phyloP scores from a whole-genome alignment of 2,797 vertebrate species.

The Lagodon rhomboides region DNA sequence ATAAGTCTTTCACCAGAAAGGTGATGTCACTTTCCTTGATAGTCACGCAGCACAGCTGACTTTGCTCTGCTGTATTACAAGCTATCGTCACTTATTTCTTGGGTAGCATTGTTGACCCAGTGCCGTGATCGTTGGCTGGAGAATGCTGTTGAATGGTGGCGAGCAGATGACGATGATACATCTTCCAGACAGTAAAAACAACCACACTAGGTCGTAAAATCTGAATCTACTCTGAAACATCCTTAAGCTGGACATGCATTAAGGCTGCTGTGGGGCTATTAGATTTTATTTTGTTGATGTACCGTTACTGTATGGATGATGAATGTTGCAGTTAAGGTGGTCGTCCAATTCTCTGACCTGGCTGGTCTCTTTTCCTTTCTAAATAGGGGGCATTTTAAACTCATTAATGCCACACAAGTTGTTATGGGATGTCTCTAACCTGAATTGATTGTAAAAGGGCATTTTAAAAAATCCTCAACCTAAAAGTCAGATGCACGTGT shows the following conservation, averaged over 20 bases:
- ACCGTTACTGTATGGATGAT: neutral
- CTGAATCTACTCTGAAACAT: neutral
- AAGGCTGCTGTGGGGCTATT: neutral
- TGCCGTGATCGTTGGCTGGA: conserved; percentile 6
- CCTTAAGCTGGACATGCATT: conserved; percentile 19
- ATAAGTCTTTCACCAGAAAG: neutral
- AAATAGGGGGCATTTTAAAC: conserved; percentile 2
- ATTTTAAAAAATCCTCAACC: neutral
- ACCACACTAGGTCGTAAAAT: conserved; percentile 11
- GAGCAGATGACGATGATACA: neutral
- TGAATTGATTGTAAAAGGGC: neutral
- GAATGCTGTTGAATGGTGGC: conserved; percentile 5
- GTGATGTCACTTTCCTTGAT: neutral
- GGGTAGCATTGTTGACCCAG: neutral
- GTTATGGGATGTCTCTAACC: neutral
- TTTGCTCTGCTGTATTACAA: conserved; percentile 15
- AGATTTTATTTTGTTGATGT: conserved; percentile 22
- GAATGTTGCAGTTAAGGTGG: conserved; percentile 9
- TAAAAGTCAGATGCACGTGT: neutral
- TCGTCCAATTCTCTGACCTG: neutral
- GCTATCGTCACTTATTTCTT: conserved; percentile 2
- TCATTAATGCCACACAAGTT: neutral
- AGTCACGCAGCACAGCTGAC: neutral
- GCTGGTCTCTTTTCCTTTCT: neutral
- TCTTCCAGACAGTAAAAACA: conserved; percentile 25